Percentiles rank a stretch among this genome's conserved stretches.
These are phyloP conservation scores for Bucorvus abyssinicus DNA, from an alignment of 2,797 vertebrate species.

Conservation along the genomic window DNA sequence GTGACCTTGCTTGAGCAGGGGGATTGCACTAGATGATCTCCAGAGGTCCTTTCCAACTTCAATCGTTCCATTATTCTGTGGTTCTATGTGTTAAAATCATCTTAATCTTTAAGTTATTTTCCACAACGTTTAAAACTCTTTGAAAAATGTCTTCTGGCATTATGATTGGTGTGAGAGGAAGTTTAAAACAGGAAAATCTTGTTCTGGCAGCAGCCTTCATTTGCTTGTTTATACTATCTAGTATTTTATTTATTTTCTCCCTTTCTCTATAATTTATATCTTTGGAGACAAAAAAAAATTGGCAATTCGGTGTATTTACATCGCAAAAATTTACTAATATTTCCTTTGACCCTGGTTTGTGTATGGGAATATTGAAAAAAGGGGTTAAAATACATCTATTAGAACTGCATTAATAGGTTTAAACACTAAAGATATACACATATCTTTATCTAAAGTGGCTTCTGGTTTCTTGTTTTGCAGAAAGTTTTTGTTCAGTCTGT, in stretches of 20 bases:
- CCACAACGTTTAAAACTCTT: background rate
- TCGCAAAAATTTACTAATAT: background rate
- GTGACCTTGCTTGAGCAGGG: background rate
- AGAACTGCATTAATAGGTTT: background rate
- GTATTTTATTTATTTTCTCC: background rate
- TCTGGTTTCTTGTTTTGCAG: background rate
- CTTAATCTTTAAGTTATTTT: background rate
- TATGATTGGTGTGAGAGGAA: background rate
- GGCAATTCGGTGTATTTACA: background rate
- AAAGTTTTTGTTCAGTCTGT: background rate
- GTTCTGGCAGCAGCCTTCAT: background rate
- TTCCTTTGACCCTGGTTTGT: background rate
- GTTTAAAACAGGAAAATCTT: background rate
- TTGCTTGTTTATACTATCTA: background rate
- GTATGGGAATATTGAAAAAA: background rate
- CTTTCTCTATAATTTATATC: background rate
- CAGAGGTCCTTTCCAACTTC: background rate
- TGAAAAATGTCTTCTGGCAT: background rate
- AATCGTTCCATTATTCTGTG: background rate
- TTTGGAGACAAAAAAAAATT: background rate
- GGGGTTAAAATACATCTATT: background rate
- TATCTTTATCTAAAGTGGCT: background rate
- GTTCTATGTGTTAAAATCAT: background rate
- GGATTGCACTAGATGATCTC: background rate
- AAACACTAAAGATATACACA: background rate